Evolutionary conservation across 2,797 vertebrate species (phyloP).

Genomic region (Babyrousa celebensis): DNA sequence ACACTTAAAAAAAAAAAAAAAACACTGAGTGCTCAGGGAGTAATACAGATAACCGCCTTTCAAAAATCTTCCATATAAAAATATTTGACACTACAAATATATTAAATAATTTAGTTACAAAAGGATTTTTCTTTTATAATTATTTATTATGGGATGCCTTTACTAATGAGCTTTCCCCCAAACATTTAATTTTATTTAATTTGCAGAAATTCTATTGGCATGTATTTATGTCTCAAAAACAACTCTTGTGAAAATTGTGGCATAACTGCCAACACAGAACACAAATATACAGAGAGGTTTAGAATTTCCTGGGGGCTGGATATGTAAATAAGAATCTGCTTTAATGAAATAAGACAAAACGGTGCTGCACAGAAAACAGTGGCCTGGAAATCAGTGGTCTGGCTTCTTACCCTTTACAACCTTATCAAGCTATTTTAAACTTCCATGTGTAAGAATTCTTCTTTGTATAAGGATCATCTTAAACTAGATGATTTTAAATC

Average conservation of each 20-base stretch:
- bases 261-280: background rate
- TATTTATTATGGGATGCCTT: background rate
- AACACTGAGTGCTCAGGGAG: background rate
- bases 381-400: background rate
- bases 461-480: background rate
- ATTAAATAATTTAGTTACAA: background rate
- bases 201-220: background rate
- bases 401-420: background rate
- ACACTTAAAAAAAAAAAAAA: background rate
- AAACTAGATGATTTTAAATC: background rate
- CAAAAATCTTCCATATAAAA: background rate
- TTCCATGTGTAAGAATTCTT: background rate
- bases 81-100: background rate
- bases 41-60: background rate
- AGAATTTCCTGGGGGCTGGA: background rate
- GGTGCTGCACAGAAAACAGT: background rate
- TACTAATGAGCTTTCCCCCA: background rate
- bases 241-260: background rate
- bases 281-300: background rate
- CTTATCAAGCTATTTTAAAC: background rate
- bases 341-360: background rate
- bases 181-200: slow-evolving; percentile 16
- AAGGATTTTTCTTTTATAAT: background rate
- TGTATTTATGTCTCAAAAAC: background rate
- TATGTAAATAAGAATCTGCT: background rate